Conservation (phyloP, 1,140 invertebrate species). For the Stenopsyche tienmushanensis region DNA sequence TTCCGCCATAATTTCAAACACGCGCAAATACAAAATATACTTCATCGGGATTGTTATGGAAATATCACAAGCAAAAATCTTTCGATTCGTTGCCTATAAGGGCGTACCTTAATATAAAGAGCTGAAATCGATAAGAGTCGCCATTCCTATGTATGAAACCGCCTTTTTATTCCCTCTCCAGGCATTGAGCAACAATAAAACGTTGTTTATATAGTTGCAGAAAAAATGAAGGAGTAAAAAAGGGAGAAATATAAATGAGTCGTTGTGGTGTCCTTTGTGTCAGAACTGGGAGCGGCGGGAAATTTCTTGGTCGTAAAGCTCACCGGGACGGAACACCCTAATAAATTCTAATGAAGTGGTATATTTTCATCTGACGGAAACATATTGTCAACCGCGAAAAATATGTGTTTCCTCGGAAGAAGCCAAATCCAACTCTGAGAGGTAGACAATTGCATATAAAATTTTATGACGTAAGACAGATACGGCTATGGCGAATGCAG, state of each 20-base stretch:
- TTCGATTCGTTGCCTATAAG: too few species aligned
- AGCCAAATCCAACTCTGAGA: slow-evolving; percentile 8
- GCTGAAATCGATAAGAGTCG: too few species aligned
- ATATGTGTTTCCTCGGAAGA: too few species aligned
- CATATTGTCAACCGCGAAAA: background rate
- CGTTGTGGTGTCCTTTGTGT: background rate
- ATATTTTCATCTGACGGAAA: slow-evolving; percentile 10
- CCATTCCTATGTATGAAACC: background rate
- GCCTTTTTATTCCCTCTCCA: background rate
- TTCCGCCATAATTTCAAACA: too few species aligned
- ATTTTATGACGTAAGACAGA: background rate
- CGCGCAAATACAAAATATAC: too few species aligned
- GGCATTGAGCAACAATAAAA: background rate
- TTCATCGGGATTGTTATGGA: too few species aligned
- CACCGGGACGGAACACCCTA: slow-evolving; percentile 11
- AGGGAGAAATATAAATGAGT: background rate
- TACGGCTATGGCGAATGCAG: too few species aligned
- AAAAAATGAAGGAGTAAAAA: background rate
- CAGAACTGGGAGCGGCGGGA: slow-evolving; percentile 5
- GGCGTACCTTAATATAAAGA: too few species aligned
- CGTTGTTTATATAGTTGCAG: background rate
- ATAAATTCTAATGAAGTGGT: slow-evolving; percentile 27
- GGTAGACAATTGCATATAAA: background rate
- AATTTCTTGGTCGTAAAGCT: slow-evolving; percentile 23
- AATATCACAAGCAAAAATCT: too few species aligned